Conservation (phyloP, 2,113 vertebrate species). For the Rhea pennata region DNA sequence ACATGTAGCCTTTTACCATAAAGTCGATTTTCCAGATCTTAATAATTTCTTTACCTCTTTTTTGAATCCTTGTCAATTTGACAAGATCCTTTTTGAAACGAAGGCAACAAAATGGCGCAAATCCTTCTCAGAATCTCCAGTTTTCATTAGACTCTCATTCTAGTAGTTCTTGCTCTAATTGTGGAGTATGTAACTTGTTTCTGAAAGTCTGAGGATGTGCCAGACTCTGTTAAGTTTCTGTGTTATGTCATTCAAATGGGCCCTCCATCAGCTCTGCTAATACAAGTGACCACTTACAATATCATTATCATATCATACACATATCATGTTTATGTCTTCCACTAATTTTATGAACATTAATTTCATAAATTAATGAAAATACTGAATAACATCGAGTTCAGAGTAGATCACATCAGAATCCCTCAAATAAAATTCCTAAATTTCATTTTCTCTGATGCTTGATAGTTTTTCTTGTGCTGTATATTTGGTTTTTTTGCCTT, state of each 20-base stretch:
- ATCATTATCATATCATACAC: not conserved
- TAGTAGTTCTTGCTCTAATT: not conserved
- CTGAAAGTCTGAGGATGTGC: not conserved
- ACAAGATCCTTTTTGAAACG: not conserved
- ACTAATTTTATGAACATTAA: not conserved
- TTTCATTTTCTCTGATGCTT: not conserved
- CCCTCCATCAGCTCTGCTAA: not conserved
- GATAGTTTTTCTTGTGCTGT: not conserved
- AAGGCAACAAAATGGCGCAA: not conserved
- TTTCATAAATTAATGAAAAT: not conserved
- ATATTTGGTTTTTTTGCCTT: not conserved
- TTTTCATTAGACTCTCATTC: not conserved
- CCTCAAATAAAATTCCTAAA: not conserved
- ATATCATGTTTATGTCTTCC: not conserved
- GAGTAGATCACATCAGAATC: not conserved
- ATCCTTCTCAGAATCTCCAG: not conserved
- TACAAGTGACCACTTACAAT: not conserved
- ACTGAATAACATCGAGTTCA: not conserved
- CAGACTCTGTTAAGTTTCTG: not conserved
- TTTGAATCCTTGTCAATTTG: not conserved
- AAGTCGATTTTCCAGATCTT: not conserved
- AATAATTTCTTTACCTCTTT: conserved; percentile 2
- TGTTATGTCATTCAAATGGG: not conserved
- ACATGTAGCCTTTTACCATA: not conserved
- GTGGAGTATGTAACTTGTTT: not conserved